Evolutionary conservation across 2,888 invertebrate species (phyloP), one percentile per base, ranked within the genome.

Genomic region (Linyphia triangularis): DNA sequence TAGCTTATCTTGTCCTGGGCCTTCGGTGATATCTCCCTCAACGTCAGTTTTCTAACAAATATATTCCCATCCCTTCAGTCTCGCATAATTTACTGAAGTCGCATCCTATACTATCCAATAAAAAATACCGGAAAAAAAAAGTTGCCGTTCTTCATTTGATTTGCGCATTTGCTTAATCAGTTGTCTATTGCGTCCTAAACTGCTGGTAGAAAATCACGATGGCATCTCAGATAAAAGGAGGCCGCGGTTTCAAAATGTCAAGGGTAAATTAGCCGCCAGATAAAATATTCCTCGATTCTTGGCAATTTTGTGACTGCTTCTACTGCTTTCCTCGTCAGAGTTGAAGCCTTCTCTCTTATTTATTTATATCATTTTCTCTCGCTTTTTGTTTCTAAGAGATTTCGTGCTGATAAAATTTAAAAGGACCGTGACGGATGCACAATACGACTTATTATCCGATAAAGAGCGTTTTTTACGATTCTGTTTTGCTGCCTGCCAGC

Each of bases 231-330:
- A 79, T 67, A 83, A 70, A 73, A 28, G 51, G 72, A 61, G 61
- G 61, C 72, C 72, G n/a, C n/a, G 37, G 63, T 83, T 72, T 28
- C 26, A 73, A 82, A 83, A 83, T 73, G 82, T 83, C 82, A 83
- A 83, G 82, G 82, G 72, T 83, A 51, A 82, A 26, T 63, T 63
- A 77, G 77, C 33, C 40, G 63, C 24, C 33, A 73, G 73, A 77
- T 77, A 77, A 77, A 77, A 63, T 77, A 40, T 61, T 77, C 61
- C 63, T 61, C 70, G n/a, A 43, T 59, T 73, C 73, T 59, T 6
- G 51, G 63, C 77, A 77, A 77, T 77, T 59, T 37, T 70, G 43
- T 43, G 73, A 73, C 26, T 2, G 59, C 61, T 2, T 61, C 33
- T 73, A 33, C 37, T 57, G 26, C 33, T 73, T 57, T 37, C 26